Evolutionary conservation across 2,113 vertebrate species (phyloP).

Genomic region (Rhabdornis inornatus): DNA sequence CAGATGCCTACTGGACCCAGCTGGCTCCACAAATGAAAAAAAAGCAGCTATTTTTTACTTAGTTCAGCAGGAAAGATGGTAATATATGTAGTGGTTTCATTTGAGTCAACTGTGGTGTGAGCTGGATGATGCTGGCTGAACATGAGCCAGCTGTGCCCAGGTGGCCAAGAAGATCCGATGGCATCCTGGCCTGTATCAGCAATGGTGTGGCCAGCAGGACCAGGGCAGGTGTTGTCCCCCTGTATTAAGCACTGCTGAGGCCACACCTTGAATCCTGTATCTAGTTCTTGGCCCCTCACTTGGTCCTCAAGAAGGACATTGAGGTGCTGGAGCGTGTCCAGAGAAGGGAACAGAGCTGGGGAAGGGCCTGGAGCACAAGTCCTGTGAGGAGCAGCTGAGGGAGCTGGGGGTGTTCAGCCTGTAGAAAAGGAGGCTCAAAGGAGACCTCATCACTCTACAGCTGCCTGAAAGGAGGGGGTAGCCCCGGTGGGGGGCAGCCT

Average conservation of each 20-base stretch:
- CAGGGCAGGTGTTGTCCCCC: fast-evolving
- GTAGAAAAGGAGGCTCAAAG: not conserved
- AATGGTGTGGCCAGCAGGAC: not conserved
- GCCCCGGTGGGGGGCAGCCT: not conserved
- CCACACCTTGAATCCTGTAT: fast-evolving
- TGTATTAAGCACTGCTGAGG: fast-evolving
- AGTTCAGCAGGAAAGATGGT: not conserved
- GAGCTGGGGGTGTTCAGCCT: not conserved
- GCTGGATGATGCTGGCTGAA: not conserved
- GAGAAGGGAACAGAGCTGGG: fast-evolving
- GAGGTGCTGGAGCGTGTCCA: fast-evolving
- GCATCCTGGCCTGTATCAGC: not conserved
- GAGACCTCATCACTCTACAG: not conserved
- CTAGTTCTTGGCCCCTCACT: not conserved
- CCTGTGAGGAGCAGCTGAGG: not conserved
- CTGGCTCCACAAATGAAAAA: not conserved
- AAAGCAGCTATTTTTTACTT: not conserved
- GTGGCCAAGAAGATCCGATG: not conserved
- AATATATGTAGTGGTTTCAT: not conserved
- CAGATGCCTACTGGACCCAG: not conserved
- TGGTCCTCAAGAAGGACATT: not conserved
- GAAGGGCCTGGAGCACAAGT: not conserved
- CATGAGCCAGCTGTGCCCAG: not conserved
- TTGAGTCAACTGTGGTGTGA: not conserved
- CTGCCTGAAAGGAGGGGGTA: not conserved